Conservation (phyloP, 1,140 invertebrate genomes). For the Drosophila rhopaloa region DNA sequence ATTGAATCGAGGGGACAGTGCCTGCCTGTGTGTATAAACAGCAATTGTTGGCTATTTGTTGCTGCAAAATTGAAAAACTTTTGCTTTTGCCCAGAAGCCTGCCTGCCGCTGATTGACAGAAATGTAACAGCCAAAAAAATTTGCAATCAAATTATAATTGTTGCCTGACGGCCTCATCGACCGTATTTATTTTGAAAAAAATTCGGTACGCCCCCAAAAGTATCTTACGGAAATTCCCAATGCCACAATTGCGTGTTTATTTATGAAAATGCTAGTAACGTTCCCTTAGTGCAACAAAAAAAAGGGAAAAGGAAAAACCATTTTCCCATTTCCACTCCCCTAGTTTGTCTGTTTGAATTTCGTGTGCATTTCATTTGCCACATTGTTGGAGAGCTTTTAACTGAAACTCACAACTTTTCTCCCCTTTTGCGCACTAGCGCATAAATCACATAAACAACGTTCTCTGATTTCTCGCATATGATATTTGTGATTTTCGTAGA, state of each 20-base stretch:
- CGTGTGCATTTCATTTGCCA: constrained; percentile 75
- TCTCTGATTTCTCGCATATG: constrained; percentile 77
- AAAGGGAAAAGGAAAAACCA: constrained; percentile 9
- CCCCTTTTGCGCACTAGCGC: constrained; percentile 30
- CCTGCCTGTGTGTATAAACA: constrained; percentile 56
- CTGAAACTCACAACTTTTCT: constrained; percentile 2
- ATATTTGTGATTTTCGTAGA: constrained; percentile 70
- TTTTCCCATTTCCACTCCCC: constrained; percentile 15
- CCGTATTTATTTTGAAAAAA: constrained; percentile 5
- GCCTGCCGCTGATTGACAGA: constrained; percentile 53
- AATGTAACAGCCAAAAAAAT: constrained; percentile 25
- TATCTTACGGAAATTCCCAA: constrained; percentile 41
- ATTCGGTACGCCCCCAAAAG: constrained; percentile 1
- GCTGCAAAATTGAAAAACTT: constrained; percentile 81
- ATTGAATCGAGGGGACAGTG: constrained; percentile 63
- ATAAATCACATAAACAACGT: constrained; percentile 80
- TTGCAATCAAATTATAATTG: constrained; percentile 77
- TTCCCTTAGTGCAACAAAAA: constrained; percentile 19
- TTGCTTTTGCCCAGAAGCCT: constrained; percentile 29
- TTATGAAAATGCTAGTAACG: constrained; percentile 57
- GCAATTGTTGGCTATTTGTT: constrained; percentile 78
- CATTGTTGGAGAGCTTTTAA: constrained; percentile 60
- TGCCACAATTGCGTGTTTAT: constrained; percentile 66
- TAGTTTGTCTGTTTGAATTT: constrained; percentile 52
- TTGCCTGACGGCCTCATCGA: constrained; percentile 21